Base-by-base conservation (phyloP, 2,797 vertebrate genomes). In the Danionella dracula region DNA sequence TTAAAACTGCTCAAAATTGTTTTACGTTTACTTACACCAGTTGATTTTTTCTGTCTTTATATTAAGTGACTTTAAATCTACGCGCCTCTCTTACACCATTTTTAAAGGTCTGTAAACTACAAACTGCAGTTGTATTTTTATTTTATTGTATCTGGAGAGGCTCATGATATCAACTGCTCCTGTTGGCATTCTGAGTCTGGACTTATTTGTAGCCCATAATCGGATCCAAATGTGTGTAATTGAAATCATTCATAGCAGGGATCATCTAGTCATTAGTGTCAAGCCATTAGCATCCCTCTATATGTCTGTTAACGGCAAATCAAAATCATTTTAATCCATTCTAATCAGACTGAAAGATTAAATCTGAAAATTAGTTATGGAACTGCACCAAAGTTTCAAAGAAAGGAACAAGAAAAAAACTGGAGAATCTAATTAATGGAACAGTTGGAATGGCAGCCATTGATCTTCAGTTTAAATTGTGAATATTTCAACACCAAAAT, bases 241-340 rank as follows among this genome's bases (percentile, higher is more conserved):
- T 77, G 74, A 64, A 77, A 71, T 56, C 42, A 54, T 73, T 51
- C 73, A 74, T 66, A 62, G 69, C 73, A 59, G 68, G 75, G 72
- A 68, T 72, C 76, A 74, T 51, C 58, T 69, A 55, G 56, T 77
- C 77, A 78, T 78, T 77, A 80, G 75, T 74, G 76, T 72, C 75
- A 73, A 66, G 60, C 73, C 66, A 78, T 78, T 77, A 77, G 58
- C 56, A 68, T 69, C 55, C 63, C 54, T 76, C 70, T 65, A 76
- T 72, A 59, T 68, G 76, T 68, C 71, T 66, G 66, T 70, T 60
- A 80, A 68, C 41, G 49, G 56, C 71, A 70, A 57, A 71, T 70
- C 71, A 70, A 56, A 72, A 23, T 64, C 23, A 23, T 56, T 55
- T 72, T 71, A 20, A 63, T 46, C 34, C 44, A 70, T 68, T 66